phyloP scores from a whole-genome alignment of 2,888 invertebrate species.

The Eristalis tenax region DNA sequence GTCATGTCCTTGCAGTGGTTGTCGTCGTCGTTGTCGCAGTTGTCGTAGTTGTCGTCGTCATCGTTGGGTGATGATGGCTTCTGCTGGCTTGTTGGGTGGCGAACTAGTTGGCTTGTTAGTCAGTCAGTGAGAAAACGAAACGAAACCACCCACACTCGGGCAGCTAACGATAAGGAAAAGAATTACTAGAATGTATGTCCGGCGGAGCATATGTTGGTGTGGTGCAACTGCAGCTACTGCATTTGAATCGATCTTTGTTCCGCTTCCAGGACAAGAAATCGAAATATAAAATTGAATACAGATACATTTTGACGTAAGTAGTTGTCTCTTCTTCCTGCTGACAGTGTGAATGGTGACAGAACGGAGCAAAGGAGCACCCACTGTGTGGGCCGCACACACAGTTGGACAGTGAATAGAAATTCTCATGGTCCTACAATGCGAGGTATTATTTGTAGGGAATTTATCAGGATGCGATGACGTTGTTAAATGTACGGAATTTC shows the following conservation, averaged over 20 bases:
- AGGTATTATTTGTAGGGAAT: slow-evolving; percentile 17
- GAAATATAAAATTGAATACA: slow-evolving; percentile 29
- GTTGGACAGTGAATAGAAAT: slow-evolving; percentile 16
- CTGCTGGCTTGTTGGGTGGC: neutral
- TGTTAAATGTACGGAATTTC: slow-evolving; percentile 1
- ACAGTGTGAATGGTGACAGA: neutral
- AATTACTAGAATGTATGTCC: slow-evolving; percentile 31
- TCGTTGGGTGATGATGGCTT: slow-evolving; percentile 19
- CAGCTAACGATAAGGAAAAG: slow-evolving; percentile 22
- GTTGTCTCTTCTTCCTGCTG: neutral
- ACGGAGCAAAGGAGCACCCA: neutral
- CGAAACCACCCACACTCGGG: neutral
- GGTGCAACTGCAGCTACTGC: neutral
- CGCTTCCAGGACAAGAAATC: slow-evolving; percentile 14
- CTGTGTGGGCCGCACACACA: neutral
- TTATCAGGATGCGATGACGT: neutral
- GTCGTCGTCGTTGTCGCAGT: neutral
- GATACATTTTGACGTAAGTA: slow-evolving; percentile 19
- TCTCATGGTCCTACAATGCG: slow-evolving; percentile 18
- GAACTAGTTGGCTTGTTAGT: slow-evolving; percentile 2
- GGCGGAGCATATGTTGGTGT: neutral
- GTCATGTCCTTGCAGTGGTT: slow-evolving; percentile 18
- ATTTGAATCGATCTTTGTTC: slow-evolving; percentile 41
- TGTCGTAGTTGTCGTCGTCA: neutral
- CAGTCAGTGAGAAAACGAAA: neutral